A percentile compares a stretch with the other conserved stretches of the same genome.
These are phyloP conservation scores for Toxonevra muliebris DNA, from an alignment of 2,888 invertebrate genomes.

Conservation along the genomic window DNA sequence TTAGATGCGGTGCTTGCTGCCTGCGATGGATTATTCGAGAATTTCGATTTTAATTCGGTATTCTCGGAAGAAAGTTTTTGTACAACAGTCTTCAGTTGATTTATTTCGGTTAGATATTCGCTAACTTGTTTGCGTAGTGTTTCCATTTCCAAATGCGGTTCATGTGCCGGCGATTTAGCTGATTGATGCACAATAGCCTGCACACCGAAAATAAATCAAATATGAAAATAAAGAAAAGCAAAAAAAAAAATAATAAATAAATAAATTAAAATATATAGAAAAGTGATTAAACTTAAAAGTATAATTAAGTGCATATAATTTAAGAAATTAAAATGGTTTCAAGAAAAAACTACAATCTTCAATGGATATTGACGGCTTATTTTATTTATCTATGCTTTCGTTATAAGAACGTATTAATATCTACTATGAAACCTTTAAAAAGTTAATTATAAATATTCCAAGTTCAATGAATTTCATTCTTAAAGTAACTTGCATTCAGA, in stretches of 20 bases:
- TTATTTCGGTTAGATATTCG: conserved; percentile 62
- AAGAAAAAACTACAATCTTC: neutral
- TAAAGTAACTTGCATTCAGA: no score
- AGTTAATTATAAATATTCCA: no score
- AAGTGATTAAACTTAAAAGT: conserved; percentile 24
- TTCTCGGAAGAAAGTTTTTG: conserved; percentile 84
- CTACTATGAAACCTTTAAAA: no score
- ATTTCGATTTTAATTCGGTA: conserved; percentile 74
- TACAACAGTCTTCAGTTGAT: conserved; percentile 69
- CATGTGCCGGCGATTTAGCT: conserved; percentile 45
- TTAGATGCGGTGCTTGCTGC: conserved; percentile 46
- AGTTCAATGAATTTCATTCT: no score
- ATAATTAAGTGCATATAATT: no score
- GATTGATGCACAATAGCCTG: conserved; percentile 56
- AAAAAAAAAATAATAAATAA: conserved; percentile 12
- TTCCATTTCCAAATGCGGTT: conserved; percentile 58
- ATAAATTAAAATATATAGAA: conserved; percentile 20
- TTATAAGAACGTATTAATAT: no score
- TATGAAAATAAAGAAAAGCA: conserved; percentile 32
- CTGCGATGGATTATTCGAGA: conserved; percentile 47
- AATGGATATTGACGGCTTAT: no score
- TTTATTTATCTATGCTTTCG: no score
- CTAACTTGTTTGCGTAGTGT: conserved; percentile 61
- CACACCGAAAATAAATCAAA: conserved; percentile 27
- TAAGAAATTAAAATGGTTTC: conserved; percentile 17